These are phyloP conservation scores for Creontiades dilutus DNA, from an alignment of 2,888 invertebrate species.

Conservation along the genomic window DNA sequence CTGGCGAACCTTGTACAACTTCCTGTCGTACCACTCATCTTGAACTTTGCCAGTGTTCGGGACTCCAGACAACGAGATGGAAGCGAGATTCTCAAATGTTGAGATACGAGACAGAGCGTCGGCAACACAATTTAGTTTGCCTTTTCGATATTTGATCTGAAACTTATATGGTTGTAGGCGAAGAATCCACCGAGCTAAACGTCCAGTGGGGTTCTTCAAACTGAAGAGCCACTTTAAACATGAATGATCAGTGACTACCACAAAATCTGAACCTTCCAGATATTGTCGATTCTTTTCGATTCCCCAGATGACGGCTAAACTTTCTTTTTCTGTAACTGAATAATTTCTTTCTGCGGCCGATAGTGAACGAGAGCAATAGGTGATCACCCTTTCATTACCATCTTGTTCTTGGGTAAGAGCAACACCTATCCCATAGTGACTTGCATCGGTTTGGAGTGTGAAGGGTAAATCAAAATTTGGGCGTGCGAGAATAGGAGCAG, in stretches of 20 bases:
- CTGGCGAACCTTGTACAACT: not conserved
- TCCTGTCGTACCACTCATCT: constrained; percentile 37
- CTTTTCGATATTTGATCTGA: constrained; percentile 66
- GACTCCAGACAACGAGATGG: too few relatives aligned
- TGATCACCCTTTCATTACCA: constrained; percentile 37
- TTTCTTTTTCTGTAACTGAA: constrained; percentile 75
- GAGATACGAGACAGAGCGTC: too few relatives aligned
- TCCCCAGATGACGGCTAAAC: constrained; percentile 75
- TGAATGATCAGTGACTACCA: constrained; percentile 76
- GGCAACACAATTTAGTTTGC: constrained; percentile 42
- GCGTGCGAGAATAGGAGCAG: too few relatives aligned
- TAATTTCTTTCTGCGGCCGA: constrained; percentile 74
- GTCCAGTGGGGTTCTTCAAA: constrained; percentile 75
- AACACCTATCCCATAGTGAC: too few relatives aligned
- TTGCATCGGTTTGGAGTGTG: too few relatives aligned
- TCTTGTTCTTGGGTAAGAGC: not conserved
- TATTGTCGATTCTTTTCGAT: constrained; percentile 75
- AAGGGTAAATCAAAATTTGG: too few relatives aligned
- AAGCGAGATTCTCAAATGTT: too few relatives aligned
- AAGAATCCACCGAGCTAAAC: constrained; percentile 75
- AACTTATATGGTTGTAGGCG: constrained; percentile 74
- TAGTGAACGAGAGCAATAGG: constrained; percentile 47
- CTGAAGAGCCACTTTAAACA: constrained; percentile 75
- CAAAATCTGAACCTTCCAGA: constrained; percentile 75
- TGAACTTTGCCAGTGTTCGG: too few relatives aligned